Evolutionary conservation across 2,113 vertebrate species (phyloP).

Genomic region (Sphyrna mokarran): DNA sequence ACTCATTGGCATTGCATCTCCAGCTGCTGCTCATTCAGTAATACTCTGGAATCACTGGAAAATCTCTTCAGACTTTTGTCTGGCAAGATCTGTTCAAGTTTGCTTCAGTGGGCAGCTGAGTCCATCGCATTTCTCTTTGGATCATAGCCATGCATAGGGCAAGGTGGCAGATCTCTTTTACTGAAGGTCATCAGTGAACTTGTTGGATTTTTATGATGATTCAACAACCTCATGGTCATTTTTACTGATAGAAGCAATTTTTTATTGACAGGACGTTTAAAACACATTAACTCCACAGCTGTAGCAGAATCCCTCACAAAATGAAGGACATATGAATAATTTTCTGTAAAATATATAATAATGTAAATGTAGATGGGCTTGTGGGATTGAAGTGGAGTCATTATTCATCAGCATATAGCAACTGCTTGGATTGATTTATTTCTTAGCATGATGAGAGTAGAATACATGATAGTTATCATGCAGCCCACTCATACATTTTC

Average conservation of each 20-base stretch:
- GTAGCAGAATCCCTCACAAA: neutral
- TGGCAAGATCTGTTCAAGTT: neutral
- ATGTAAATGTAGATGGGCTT: neutral
- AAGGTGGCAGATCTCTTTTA: neutral
- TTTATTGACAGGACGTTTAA: neutral
- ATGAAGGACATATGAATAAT: neutral
- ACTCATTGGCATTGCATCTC: neutral
- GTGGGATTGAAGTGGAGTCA: neutral
- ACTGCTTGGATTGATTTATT: slow-evolving; percentile 8
- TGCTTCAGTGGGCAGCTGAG: neutral
- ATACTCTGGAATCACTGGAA: neutral
- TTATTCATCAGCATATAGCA: neutral
- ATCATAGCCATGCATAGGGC: neutral
- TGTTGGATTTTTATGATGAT: neutral
- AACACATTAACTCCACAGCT: neutral
- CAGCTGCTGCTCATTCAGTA: neutral
- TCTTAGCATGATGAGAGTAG: neutral
- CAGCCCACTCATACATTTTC: neutral
- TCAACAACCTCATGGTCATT: neutral
- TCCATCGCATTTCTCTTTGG: neutral
- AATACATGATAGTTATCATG: neutral
- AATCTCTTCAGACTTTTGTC: neutral
- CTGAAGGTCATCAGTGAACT: neutral
- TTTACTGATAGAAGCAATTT: neutral
- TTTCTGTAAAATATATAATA: neutral